Conservation (phyloP, 1,140 invertebrate genomes). For the Portunus trituberculatus region DNA sequence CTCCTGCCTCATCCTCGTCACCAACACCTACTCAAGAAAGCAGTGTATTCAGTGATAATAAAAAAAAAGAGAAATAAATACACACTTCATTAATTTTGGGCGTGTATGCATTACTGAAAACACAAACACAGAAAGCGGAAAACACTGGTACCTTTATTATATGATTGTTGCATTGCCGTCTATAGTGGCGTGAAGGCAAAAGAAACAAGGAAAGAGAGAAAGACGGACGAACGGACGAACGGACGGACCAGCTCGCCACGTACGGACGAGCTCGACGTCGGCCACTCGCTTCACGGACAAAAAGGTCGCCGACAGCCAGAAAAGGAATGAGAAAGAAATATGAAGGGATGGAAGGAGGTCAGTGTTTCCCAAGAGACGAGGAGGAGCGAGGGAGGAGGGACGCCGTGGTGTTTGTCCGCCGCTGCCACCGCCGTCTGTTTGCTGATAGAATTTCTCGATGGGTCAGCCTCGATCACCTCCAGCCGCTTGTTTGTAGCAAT, state of each 20-base stretch:
- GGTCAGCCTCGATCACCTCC: background rate
- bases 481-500: background rate
- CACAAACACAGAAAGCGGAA: background rate
- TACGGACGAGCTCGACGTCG: background rate
- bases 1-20: too few relatives aligned
- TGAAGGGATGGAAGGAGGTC: background rate
- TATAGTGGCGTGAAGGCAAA: background rate
- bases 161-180: too few relatives aligned
- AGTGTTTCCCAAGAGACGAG: background rate
- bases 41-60: background rate
- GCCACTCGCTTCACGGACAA: background rate
- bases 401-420: background rate
- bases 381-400: background rate
- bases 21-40: background rate
- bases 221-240: background rate
- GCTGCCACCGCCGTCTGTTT: background rate
- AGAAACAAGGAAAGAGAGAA: background rate
- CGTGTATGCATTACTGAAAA: background rate
- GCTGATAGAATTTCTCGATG: background rate
- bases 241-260: background rate
- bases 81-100: background rate
- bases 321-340: slow-evolving; percentile 17
- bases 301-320: background rate
- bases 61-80: background rate
- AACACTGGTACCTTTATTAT: background rate